Evolutionary conservation across 2,113 vertebrate species (phyloP).

Genomic region (Lates calcarifer): DNA sequence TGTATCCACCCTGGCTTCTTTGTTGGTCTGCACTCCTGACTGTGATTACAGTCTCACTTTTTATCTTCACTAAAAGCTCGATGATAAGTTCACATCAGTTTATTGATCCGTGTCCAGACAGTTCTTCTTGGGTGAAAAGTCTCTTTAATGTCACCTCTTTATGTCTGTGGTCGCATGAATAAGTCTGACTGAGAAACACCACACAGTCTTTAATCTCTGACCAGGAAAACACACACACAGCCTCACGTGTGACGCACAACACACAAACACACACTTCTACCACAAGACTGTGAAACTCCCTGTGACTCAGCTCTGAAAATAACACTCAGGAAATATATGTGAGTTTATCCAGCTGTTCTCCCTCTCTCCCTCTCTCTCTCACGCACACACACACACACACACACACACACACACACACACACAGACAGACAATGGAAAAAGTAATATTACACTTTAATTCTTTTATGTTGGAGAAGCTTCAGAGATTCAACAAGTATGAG

Average conservation of each 20-base stretch:
- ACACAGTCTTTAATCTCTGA: constrained; percentile 5
- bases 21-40: too few relatives aligned
- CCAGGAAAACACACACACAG: constrained; percentile 40
- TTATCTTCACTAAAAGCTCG: too few relatives aligned
- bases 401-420: not conserved
- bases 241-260: not conserved
- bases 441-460: not conserved
- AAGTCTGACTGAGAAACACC: not conserved
- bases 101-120: too few relatives aligned
- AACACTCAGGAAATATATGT: constrained; percentile 31
- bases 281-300: constrained; percentile 9
- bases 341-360: constrained; percentile 36
- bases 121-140: not conserved
- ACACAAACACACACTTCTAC: not conserved
- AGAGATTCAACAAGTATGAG: not conserved
- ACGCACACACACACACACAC: constrained; percentile 2
- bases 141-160: not conserved
- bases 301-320: constrained; percentile 48
- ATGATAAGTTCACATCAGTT: too few relatives aligned
- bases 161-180: not conserved
- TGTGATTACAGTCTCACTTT: too few relatives aligned
- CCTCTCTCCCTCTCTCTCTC: too few relatives aligned
- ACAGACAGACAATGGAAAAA: constrained; percentile 4
- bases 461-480: not conserved
- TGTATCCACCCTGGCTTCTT: too few relatives aligned